Evolutionary conservation across 2,888 invertebrate genomes (phyloP).

Genomic region (Drosophila ustulata): DNA sequence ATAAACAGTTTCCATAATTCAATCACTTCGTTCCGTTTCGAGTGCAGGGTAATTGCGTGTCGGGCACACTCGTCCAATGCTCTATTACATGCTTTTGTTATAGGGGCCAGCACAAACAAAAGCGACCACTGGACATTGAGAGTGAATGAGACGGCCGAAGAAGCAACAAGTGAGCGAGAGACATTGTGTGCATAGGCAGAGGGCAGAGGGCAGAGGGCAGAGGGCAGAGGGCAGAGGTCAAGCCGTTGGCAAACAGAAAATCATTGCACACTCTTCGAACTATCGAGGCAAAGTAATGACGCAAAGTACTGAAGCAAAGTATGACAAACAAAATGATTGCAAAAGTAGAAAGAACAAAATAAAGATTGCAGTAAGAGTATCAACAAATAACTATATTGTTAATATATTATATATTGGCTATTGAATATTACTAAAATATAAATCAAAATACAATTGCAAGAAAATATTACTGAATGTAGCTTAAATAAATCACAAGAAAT

Average conservation of each 20-base stretch:
- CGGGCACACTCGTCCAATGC: neutral
- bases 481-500: too few relatives aligned
- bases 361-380: too few relatives aligned
- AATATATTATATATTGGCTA: too few relatives aligned
- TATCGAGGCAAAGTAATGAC: neutral
- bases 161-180: constrained; percentile 48
- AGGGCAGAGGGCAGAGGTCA: constrained; percentile 37
- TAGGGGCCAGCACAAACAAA: constrained; percentile 35
- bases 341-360: neutral
- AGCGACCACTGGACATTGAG: neutral
- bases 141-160: neutral
- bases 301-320: too few relatives aligned
- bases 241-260: constrained; percentile 17
- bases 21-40: neutral
- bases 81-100: constrained; percentile 2
- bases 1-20: too few relatives aligned
- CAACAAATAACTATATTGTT: too few relatives aligned
- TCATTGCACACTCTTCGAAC: constrained; percentile 20
- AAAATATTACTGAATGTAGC: too few relatives aligned
- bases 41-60: neutral
- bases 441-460: too few relatives aligned
- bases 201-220: constrained; percentile 1
- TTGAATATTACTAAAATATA: too few relatives aligned
- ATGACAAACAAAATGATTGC: too few relatives aligned
- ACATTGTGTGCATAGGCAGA: constrained; percentile 3